Percentiles rank a stretch among this genome's conserved stretches.
Evolutionary conservation across 2,797 vertebrate species (phyloP).

Genomic region (Neostethus bicornis): DNA sequence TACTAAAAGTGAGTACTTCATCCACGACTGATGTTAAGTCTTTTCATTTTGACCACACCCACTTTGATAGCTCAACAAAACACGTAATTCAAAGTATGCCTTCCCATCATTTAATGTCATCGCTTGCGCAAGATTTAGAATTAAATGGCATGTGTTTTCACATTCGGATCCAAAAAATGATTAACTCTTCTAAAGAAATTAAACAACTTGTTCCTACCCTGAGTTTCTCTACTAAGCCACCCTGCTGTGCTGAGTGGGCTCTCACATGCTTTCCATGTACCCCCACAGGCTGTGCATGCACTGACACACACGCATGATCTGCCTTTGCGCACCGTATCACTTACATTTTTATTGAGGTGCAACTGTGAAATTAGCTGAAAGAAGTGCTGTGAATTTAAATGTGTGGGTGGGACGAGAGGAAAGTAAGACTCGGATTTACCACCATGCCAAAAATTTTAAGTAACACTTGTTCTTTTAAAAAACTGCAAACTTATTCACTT

Average conservation of each 20-base stretch:
- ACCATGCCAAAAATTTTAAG: not conserved
- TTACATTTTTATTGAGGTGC: slow-evolving; percentile 20
- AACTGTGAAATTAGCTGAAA: slow-evolving; percentile 34
- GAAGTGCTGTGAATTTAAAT: slow-evolving; percentile 25
- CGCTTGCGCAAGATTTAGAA: slow-evolving; percentile 12
- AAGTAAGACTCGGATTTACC: slow-evolving; percentile 10
- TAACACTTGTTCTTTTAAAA: not conserved
- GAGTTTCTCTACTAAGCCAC: slow-evolving; percentile 4
- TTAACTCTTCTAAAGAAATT: slow-evolving; percentile 38
- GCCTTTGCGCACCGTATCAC: not conserved
- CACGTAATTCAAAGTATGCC: slow-evolving; percentile 6
- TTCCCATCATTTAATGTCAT: slow-evolving; percentile 62
- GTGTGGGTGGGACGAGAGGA: slow-evolving; percentile 28
- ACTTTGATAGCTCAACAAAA: slow-evolving; percentile 11
- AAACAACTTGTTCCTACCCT: slow-evolving; percentile 38
- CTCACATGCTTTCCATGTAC: slow-evolving; percentile 28
- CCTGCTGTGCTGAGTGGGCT: slow-evolving; percentile 51
- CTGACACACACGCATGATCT: slow-evolving; percentile 4
- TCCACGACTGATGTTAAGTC: too few relatives aligned
- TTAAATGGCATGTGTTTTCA: slow-evolving; percentile 7
- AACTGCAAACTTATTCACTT: not conserved
- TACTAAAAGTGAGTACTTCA: too few relatives aligned
- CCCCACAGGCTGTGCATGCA: slow-evolving; percentile 27
- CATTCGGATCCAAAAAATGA: slow-evolving; percentile 38
- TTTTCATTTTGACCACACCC: too few relatives aligned